These are phyloP conservation scores for Narcine bancroftii DNA, from an alignment of 2,113 vertebrate genomes.

Conservation along the genomic window DNA sequence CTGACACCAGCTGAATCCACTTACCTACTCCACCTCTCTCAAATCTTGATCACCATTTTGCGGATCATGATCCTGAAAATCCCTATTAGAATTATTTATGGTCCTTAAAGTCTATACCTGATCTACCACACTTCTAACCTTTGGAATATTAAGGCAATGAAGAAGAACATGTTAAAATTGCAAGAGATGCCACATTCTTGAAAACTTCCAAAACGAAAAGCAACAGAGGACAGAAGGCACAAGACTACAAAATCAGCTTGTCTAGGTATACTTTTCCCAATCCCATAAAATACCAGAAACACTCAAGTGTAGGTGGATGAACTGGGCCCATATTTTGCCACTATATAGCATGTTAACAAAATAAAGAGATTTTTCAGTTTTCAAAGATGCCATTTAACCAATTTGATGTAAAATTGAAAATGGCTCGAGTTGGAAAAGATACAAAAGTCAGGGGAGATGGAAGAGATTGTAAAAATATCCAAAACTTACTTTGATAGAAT, in stretches of 20 bases:
- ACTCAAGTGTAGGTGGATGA: not conserved
- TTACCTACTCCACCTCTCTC: not conserved
- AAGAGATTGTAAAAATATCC: too few relatives aligned
- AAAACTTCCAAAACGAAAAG: not conserved
- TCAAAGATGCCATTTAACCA: not conserved
- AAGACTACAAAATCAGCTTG: too few relatives aligned
- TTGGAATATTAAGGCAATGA: not conserved
- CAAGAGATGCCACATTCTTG: not conserved
- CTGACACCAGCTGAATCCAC: not conserved
- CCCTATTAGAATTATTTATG: not conserved
- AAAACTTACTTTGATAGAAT: too few relatives aligned
- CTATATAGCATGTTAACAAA: not conserved
- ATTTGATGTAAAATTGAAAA: too few relatives aligned
- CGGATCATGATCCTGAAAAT: not conserved
- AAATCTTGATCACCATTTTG: not conserved
- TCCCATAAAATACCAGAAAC: not conserved
- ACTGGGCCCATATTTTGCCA: not conserved
- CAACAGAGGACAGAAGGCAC: not conserved
- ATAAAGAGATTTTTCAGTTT: not conserved
- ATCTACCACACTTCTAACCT: not conserved
- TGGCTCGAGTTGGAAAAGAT: too few relatives aligned
- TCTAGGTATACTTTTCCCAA: not conserved
- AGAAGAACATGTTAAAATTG: not conserved
- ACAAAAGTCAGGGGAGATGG: too few relatives aligned
- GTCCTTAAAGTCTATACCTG: not conserved